Evolutionary conservation across 2,888 invertebrate genomes (phyloP), one percentile per base, ranked within the genome.

Genomic region (Lasioglossum calceatum): DNA sequence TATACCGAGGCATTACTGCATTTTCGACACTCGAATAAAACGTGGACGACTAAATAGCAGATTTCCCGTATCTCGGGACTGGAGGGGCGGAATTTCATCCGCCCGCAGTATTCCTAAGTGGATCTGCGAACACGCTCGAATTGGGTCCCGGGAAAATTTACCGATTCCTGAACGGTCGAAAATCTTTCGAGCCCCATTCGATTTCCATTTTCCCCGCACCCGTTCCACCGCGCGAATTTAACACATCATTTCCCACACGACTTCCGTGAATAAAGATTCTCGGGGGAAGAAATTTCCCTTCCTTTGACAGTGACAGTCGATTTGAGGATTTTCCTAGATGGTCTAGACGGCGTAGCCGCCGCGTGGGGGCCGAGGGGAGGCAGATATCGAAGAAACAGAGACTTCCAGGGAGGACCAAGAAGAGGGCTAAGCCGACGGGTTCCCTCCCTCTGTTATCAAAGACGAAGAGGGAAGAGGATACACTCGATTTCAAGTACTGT

Each of bases 401-500:
- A 88, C 88, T 90, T 86, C 87, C 78, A 80, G 86, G 85, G 85
- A 87, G 81, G 79, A 42, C 47, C 58, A 82, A 72, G 72, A 79
- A 74, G 72, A 71, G 54, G 77, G 75, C 71, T 27, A 77, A 77
- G 77, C 78, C 88, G 79, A 81, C 86, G 81, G 67, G 71, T 86
- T 87, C 58, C 84, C 72, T 27, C 73, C 75, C 67, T 77, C 81
- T 39, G 67, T 74, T 64, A 82, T 82, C 61, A 76, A 61, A 82
- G 79, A 81, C 79, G 67, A 67, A 87, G 50, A 82, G 82, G 75
- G 76, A 87, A 79, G 84, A 82, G 84, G 82, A 84, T 86, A 87
- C 85, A 92, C 92, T 92, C 87, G 87, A 92, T 91, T 88, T 92
- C 80, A 85, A 93, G 94, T 85, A 92, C 89, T 89, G 89, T 92